Evolutionary conservation across 2,113 vertebrate species (phyloP), one percentile per base, ranked within the genome.

Genomic region (Anguilla japonica): DNA sequence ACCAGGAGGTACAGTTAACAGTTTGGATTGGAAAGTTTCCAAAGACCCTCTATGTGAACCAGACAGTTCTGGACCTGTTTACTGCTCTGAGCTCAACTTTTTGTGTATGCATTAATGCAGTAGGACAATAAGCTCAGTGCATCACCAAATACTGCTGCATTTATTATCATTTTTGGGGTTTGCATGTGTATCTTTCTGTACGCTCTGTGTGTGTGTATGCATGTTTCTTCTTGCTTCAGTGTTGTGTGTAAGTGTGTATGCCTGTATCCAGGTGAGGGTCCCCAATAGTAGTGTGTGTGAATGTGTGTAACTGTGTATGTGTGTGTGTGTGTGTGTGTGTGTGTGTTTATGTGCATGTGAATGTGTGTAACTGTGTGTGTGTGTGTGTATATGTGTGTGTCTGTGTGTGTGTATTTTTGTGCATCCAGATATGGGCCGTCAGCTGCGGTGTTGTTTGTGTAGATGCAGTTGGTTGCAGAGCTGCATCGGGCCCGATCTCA

Each of bases 401-500:
- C 41, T 26, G 46, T 29, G 13, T 84, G 56, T 78, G 22, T 39
- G 83, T 67, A 53, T 53, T 13, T 53, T 11, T 53, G 50, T 53
- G 13, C 13, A 11, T 53, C 50, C 50, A 53, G 8, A 14, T 53
- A 53, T 53, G 50, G 50, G 50, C 50, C 13, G 11, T 53, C 8
- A 53, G 13, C 50, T 53, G 43, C 13, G 13, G 50, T 3, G 83
- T 60, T 86, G 91, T 15, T 67, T 85, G 41, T 90, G 29, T 88
- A 98, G 97, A 96, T 95, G 94, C 95, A 96, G 86, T 95, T 98
- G 89, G 95, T 95, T 43, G 96, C 98, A 93, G 96, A 97, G 82
- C 93, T 98, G 85, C 95, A 98, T 0, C 93, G 95, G 46, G 97
- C 97, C 53, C 97, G 97, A 60, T 92, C 93, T 88, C 95, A 96